A percentile compares a stretch with the other conserved stretches of the same genome.
Conservation (phyloP, 2,113 vertebrate genomes). For the Ovis aries region DNA sequence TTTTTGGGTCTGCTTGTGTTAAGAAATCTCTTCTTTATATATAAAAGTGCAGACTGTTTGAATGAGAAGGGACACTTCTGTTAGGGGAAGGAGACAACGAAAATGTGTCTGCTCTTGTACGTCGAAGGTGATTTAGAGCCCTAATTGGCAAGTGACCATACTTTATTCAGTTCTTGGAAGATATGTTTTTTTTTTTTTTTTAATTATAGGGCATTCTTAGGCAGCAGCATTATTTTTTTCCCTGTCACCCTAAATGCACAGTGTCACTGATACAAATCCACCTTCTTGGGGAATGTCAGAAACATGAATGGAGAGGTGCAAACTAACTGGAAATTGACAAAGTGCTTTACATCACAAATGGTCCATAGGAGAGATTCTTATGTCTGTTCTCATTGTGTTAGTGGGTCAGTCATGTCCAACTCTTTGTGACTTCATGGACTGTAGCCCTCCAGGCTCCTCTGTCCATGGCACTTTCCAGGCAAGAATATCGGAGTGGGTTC, state of each 20-base stretch:
- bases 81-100: not conserved
- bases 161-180: not conserved
- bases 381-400: not conserved
- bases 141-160: not conserved
- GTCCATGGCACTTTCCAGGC: not conserved
- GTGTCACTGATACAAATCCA: not conserved
- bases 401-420: not conserved
- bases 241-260: not conserved
- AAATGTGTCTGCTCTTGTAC: not conserved
- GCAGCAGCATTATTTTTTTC: not conserved
- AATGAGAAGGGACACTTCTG: not conserved
- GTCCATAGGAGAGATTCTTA: not conserved
- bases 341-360: not conserved
- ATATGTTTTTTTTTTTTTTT: not conserved
- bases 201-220: not conserved
- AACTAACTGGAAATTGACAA: not conserved
- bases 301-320: not conserved
- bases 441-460: not conserved
- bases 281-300: not conserved
- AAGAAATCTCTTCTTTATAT: not conserved
- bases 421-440: not conserved
- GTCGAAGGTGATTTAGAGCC: not conserved
- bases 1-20: not conserved
- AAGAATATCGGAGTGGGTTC: not conserved
- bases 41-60: not conserved